These are phyloP conservation scores for Caenorhabditis elegans DNA, from an alignment of 1,140 invertebrate genomes.

Conservation along the genomic window DNA sequence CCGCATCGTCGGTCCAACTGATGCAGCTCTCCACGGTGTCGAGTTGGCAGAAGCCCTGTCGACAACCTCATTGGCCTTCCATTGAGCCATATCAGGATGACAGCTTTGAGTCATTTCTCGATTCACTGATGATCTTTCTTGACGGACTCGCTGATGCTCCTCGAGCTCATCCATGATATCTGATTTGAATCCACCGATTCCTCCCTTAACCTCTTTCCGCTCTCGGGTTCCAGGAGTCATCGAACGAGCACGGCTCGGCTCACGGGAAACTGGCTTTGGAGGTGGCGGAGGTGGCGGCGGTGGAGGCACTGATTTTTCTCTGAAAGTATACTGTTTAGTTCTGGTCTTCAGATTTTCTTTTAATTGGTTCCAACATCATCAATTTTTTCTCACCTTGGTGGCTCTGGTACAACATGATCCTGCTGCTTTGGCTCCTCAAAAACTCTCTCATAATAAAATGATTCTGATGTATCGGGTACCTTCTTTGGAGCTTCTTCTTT, in stretches of 20 bases:
- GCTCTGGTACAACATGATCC: not conserved
- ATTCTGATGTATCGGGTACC: not conserved
- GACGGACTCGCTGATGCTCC: not conserved
- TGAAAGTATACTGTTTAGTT: not conserved
- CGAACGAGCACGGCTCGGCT: constrained; percentile 29
- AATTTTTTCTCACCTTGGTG: not conserved
- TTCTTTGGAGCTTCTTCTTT: not conserved
- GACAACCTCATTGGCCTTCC: constrained; percentile 30
- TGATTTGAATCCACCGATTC: constrained; percentile 11
- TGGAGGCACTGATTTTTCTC: constrained; percentile 35
- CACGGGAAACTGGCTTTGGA: not conserved
- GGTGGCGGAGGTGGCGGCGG: constrained; percentile 40
- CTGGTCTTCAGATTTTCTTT: not conserved
- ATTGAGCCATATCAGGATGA: constrained; percentile 42
- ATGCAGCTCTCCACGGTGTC: constrained; percentile 13
- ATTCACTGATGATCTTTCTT: constrained; percentile 35
- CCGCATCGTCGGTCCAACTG: constrained; percentile 40
- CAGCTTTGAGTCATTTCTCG: constrained; percentile 42
- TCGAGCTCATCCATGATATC: constrained; percentile 38
- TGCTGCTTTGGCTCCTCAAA: constrained; percentile 12
- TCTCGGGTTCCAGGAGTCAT: constrained; percentile 8
- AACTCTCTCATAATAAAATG: constrained; percentile 7
- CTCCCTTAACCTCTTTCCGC: constrained; percentile 27
- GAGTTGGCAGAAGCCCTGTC: constrained; percentile 27
- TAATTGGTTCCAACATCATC: not conserved